A percentile compares a stretch with the other conserved stretches of the same genome.
These are phyloP conservation scores for Rhaphigaster nebulosa DNA, from an alignment of 2,888 invertebrate species.

Conservation along the genomic window DNA sequence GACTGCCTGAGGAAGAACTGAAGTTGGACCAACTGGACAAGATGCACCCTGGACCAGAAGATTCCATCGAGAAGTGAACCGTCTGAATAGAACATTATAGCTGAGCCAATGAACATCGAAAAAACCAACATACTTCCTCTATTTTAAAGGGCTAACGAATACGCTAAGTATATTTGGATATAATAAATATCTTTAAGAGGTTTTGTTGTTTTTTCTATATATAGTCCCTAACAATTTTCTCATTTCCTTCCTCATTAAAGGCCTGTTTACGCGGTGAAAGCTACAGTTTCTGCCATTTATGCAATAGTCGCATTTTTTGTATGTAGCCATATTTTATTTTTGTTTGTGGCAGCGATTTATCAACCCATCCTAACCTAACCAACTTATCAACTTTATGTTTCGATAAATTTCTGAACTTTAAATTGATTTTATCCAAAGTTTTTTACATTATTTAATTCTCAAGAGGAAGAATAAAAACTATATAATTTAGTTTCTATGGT, in stretches of 20 bases:
- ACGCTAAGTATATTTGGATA: background rate
- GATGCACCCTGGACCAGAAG: background rate
- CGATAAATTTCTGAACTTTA: no score
- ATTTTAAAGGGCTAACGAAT: background rate
- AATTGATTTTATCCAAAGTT: no score
- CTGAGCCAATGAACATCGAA: background rate
- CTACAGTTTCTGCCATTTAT: no score
- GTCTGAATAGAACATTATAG: background rate
- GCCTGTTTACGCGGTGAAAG: no score
- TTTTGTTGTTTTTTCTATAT: background rate
- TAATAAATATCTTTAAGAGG: background rate
- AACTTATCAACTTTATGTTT: no score
- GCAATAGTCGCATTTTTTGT: no score
- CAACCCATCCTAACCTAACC: no score
- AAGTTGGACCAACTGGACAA: conserved; percentile 34
- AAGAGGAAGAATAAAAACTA: no score
- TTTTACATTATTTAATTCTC: no score
- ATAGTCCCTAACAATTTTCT: background rate
- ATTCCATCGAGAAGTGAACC: background rate
- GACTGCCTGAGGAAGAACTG: conserved; percentile 21
- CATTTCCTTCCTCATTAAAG: background rate
- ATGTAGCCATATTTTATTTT: no score
- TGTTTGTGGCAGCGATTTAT: no score
- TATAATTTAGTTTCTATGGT: no score
- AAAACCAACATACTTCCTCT: background rate